Evolutionary conservation across 2,888 invertebrate genomes (phyloP), one percentile per base, ranked within the genome.

Genomic region (Leuctra nigra): DNA sequence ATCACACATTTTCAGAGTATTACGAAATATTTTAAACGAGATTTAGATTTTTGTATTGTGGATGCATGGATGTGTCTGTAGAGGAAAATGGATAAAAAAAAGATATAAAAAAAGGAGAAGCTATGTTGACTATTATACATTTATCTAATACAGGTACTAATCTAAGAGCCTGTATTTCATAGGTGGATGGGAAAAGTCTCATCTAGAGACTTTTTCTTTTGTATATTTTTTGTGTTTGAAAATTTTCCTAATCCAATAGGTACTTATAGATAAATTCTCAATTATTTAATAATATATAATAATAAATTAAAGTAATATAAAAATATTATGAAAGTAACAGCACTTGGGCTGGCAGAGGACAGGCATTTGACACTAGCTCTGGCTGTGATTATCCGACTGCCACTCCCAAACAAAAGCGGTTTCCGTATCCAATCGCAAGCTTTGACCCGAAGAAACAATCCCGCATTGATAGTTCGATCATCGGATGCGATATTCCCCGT

Each of bases 371-470:
- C 59, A 56, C 57, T 60, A 59, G 59, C 59, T 55, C 61, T 58
- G 65, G 65, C 65, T 65, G 65, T 65, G 65, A 65, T 63, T 63
- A 59, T 60, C 55, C 61, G 63, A 65, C 65, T 65, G 65, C 65
- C 65, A 65, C 56, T 58, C 44, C 44, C 20, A 44, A 16, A 7
- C 44, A 18, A 18, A n/a, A 9, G 44, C 44, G 23, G 44, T 44
- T 44, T 22, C 29, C 7, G 6, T 7, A 11, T 29, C 11, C 29
- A 29, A 6, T 29, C 6, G 6, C 29, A 29, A 29, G 6, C 29
- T 29, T 29, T 29, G 29, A 29, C 29, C 29, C n/a, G n/a, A n/a
- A n/a, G n/a, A n/a, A n/a, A n/a, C n/a, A n/a, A n/a, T n/a, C n/a
- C n/a, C n/a, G n/a, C n/a, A n/a, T 29, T 29, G 29, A 29, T 29